These are phyloP conservation scores for Drosophila paracracens DNA, from an alignment of 2,888 invertebrate genomes.

Conservation along the genomic window DNA sequence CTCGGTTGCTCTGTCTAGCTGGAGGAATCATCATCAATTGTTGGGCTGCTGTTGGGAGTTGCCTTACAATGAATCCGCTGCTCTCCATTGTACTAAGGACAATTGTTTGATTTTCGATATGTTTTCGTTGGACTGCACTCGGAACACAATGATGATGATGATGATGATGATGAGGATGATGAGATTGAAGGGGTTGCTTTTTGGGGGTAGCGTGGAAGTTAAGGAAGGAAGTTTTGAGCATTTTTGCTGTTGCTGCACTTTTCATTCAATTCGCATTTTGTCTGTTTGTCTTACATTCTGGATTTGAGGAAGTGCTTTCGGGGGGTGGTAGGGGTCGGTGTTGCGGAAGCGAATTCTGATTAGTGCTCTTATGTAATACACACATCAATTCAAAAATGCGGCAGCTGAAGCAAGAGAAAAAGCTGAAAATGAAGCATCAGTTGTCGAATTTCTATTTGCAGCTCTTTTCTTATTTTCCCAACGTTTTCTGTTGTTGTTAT, in stretches of 20 bases:
- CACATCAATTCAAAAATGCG: slow-evolving; percentile 59
- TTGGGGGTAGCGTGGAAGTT: not conserved
- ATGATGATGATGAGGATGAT: slow-evolving; percentile 2
- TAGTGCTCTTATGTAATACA: slow-evolving; percentile 71
- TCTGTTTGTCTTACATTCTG: slow-evolving; percentile 49
- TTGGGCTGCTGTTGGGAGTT: slow-evolving; percentile 38
- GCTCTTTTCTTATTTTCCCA: slow-evolving; percentile 23
- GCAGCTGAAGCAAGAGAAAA: slow-evolving; percentile 4
- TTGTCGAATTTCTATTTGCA: slow-evolving; percentile 33
- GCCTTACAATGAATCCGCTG: slow-evolving; percentile 59
- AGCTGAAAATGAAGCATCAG: slow-evolving; percentile 1
- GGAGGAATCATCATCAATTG: slow-evolving; percentile 64
- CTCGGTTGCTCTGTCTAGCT: not conserved
- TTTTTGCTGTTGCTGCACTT: slow-evolving; percentile 66
- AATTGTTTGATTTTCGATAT: slow-evolving; percentile 80
- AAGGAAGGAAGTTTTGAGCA: slow-evolving; percentile 24
- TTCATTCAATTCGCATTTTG: slow-evolving; percentile 61
- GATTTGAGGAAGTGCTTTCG: not conserved
- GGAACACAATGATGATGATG: slow-evolving; percentile 10
- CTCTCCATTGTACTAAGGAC: slow-evolving; percentile 71
- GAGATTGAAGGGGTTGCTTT: not conserved
- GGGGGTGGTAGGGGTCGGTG: not conserved
- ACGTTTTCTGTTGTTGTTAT: slow-evolving; percentile 9
- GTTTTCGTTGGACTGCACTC: slow-evolving; percentile 49
- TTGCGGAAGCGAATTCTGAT: slow-evolving; percentile 52